phyloP scores from a whole-genome alignment of 2,888 invertebrate species.

The Drosophila kokeensis region DNA sequence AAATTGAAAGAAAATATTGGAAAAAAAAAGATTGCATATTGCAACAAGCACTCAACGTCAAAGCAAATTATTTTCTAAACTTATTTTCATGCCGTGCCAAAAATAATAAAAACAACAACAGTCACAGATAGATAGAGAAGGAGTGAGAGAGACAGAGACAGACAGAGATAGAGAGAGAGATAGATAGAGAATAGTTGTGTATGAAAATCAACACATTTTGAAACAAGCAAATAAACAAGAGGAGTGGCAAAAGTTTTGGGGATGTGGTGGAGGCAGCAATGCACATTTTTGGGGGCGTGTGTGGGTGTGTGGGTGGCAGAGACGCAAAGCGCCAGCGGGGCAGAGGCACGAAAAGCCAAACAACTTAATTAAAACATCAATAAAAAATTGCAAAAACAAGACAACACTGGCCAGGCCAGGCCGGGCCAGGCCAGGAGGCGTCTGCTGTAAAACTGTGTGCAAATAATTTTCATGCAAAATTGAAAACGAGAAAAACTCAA shows the following conservation, averaged over 20 bases:
- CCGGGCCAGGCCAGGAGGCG: slow-evolving; percentile 35
- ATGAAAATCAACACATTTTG: slow-evolving; percentile 44
- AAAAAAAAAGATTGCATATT: slow-evolving; percentile 59
- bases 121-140: neutral
- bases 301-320: neutral
- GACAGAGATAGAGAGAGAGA: no score
- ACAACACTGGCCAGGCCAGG: slow-evolving; percentile 29
- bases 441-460: slow-evolving; percentile 50
- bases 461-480: slow-evolving; percentile 61
- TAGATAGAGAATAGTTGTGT: slow-evolving; percentile 12
- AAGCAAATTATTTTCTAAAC: slow-evolving; percentile 80
- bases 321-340: neutral
- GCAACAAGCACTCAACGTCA: slow-evolving; percentile 80
- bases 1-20: neutral
- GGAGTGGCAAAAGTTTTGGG: neutral
- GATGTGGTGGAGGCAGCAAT: neutral
- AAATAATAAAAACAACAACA: slow-evolving; percentile 73
- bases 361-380: slow-evolving; percentile 80
- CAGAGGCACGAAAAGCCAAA: slow-evolving; percentile 50
- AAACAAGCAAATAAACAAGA: slow-evolving; percentile 30
- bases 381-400: slow-evolving; percentile 73
- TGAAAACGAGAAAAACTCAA: slow-evolving; percentile 51
- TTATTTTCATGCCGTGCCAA: slow-evolving; percentile 79
- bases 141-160: neutral
- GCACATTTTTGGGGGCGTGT: slow-evolving; percentile 19